These are phyloP conservation scores for Nesoenas mayeri DNA, from an alignment of 2,113 vertebrate genomes.

Conservation along the genomic window DNA sequence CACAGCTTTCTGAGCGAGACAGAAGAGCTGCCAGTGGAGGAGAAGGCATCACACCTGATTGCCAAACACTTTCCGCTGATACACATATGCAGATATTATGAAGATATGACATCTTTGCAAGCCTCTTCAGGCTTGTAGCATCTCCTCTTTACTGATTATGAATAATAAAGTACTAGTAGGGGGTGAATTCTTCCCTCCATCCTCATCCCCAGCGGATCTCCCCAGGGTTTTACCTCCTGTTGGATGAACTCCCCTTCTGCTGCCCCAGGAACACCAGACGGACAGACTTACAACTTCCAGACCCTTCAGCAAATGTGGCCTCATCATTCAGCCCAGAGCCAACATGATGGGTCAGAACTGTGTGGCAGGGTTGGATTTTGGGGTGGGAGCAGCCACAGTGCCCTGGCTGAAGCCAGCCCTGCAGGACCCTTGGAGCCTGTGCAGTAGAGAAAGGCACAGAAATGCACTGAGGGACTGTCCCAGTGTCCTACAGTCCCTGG, in stretches of 20 bases:
- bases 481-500: not conserved
- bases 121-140: not conserved
- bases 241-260: not conserved
- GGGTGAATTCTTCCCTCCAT: not conserved
- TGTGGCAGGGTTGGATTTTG: fast-evolving
- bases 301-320: not conserved
- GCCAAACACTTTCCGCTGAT: not conserved
- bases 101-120: not conserved
- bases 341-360: not conserved
- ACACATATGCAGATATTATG: not conserved
- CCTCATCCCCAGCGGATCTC: not conserved
- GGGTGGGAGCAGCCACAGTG: not conserved
- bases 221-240: not conserved
- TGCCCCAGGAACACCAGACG: not conserved
- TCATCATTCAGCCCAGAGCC: not conserved
- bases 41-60: not conserved
- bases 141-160: not conserved
- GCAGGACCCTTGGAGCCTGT: fast-evolving
- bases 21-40: not conserved
- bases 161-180: not conserved
- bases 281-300: not conserved
- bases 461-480: fast-evolving
- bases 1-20: not conserved
- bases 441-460: not conserved
- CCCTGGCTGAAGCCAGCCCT: not conserved